These are phyloP conservation scores for Chamaea fasciata DNA, from an alignment of 2,113 vertebrate genomes.

Conservation along the genomic window DNA sequence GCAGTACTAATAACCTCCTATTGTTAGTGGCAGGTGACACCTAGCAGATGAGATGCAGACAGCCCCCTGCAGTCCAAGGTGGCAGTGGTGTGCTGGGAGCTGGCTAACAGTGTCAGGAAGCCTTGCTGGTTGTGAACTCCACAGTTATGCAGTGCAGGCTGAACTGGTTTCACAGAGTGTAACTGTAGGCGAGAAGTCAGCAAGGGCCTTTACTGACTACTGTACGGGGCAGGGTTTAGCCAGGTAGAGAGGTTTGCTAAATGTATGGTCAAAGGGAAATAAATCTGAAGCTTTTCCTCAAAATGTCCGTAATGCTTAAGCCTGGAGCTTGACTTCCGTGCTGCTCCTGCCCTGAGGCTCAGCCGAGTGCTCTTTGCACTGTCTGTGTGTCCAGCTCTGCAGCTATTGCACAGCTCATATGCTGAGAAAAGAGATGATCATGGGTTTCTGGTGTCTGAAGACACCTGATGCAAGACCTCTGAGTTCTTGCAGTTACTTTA, in stretches of 20 bases:
- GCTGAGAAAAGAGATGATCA: not conserved
- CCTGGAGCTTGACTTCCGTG: not conserved
- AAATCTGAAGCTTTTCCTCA: not conserved
- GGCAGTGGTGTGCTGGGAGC: not conserved
- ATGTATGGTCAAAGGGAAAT: not conserved
- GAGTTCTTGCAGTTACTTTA: not conserved
- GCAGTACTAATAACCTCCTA: not conserved
- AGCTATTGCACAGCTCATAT: not conserved
- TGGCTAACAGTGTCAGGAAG: not conserved
- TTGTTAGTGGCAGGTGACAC: not conserved
- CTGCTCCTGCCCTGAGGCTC: not conserved
- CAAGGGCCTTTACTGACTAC: not conserved
- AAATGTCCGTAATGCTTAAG: not conserved
- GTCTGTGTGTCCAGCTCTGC: not conserved
- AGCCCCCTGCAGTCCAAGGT: not conserved
- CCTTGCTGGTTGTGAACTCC: not conserved
- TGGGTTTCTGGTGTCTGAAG: not conserved
- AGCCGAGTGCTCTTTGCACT: not conserved
- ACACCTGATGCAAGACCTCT: not conserved
- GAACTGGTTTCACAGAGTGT: not conserved
- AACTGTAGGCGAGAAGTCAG: fast-evolving
- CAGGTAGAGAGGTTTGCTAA: not conserved
- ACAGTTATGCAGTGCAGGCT: not conserved
- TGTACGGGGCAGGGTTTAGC: not conserved
- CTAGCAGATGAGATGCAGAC: not conserved